phyloP scores from a whole-genome alignment of 2,888 invertebrate genomes.

The Loripinus fragilis region DNA sequence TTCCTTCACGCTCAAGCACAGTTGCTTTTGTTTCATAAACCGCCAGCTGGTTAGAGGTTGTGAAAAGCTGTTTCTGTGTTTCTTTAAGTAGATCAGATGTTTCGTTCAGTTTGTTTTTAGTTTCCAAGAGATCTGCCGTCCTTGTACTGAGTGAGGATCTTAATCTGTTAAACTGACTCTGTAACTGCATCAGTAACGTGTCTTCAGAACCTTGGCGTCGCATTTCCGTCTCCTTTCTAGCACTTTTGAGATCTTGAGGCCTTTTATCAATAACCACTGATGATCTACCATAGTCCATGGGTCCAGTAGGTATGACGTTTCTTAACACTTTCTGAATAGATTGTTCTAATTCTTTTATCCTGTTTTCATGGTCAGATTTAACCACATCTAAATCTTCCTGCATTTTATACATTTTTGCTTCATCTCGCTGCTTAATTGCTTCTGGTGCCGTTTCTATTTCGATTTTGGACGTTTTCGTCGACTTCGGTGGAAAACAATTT shows the following conservation, averaged over 20 bases:
- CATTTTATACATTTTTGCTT: constrained; percentile 55
- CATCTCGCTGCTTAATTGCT: constrained; percentile 37
- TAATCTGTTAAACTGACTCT: constrained; percentile 69
- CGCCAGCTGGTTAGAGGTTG: constrained; percentile 65
- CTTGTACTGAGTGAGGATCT: constrained; percentile 61
- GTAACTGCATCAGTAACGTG: constrained; percentile 57
- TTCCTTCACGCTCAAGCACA: constrained; percentile 66
- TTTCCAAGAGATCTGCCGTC: constrained; percentile 65
- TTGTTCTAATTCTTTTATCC: constrained; percentile 64
- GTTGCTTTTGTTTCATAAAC: constrained; percentile 68
- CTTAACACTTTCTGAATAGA: constrained; percentile 66
- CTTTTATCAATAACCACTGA: constrained; percentile 3
- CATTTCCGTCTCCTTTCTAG: background rate
- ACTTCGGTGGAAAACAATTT: constrained; percentile 31
- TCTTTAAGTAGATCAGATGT: constrained; percentile 61
- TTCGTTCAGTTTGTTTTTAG: constrained; percentile 69
- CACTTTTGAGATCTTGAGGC: constrained; percentile 1
- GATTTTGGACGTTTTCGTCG: constrained; percentile 25
- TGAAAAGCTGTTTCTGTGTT: constrained; percentile 66
- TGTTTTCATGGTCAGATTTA: constrained; percentile 65
- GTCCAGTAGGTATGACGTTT: constrained; percentile 50
- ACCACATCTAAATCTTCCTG: constrained; percentile 63
- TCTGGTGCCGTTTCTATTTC: constrained; percentile 19
- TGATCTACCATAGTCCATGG: constrained; percentile 10
- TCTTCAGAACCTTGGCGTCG: constrained; percentile 40